Conservation (phyloP, 2,113 vertebrate species). For the Catharus fuscescens region DNA sequence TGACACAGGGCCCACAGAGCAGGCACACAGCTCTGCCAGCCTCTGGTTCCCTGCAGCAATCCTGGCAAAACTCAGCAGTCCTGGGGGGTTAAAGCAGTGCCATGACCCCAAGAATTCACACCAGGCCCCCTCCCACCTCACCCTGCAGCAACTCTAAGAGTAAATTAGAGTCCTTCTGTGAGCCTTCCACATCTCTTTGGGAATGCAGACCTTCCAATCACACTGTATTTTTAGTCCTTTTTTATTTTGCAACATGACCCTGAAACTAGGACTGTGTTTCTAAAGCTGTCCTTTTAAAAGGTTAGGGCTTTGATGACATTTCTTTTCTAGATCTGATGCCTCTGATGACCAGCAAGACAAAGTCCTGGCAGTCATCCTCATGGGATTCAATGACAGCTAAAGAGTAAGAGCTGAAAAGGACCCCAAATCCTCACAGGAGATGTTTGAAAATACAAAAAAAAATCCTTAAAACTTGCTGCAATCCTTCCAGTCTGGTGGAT, state of each 20-base stretch:
- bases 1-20: rapidly evolving
- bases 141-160: not conserved
- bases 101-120: rapidly evolving
- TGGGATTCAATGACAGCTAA: not conserved
- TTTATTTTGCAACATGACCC: not conserved
- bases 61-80: not conserved
- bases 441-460: not conserved
- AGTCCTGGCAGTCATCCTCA: not conserved
- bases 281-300: not conserved
- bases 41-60: not conserved
- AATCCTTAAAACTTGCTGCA: not conserved
- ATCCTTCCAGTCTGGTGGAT: not conserved
- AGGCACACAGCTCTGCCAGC: not conserved
- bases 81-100: not conserved
- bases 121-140: not conserved
- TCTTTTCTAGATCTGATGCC: not conserved
- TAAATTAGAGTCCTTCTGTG: not conserved
- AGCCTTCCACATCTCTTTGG: not conserved
- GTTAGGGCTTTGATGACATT: not conserved
- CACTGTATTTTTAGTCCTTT: not conserved
- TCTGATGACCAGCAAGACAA: not conserved
- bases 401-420: not conserved
- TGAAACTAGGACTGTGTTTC: not conserved
- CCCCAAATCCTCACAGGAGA: not conserved
- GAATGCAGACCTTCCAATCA: not conserved